Percentiles rank a stretch among this genome's conserved stretches.
Conservation (phyloP, 2,888 invertebrate genomes). For the Crossocerus cetratus region DNA sequence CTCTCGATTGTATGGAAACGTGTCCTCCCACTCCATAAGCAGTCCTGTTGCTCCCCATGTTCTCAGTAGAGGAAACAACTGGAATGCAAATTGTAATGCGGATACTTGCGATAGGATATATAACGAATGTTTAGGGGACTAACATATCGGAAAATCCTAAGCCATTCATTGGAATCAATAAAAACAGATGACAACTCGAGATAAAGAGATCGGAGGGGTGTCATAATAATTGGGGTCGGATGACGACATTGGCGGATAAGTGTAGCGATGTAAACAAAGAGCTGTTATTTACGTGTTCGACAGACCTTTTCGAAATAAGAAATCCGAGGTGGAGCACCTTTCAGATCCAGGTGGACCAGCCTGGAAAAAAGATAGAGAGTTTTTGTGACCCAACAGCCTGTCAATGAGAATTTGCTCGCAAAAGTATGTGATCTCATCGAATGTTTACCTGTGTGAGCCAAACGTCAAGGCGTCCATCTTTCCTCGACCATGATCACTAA, state of each 20-base stretch:
- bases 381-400: conserved; percentile 19
- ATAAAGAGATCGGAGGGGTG: neutral
- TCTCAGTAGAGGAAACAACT: conserved; percentile 81
- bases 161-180: neutral
- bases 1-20: conserved; percentile 87
- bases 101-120: too few relatives aligned
- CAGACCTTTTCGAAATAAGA: conserved; percentile 79
- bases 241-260: neutral
- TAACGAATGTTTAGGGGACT: neutral
- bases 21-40: conserved; percentile 93
- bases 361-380: conserved; percentile 63
- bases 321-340: conserved; percentile 85
- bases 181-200: neutral
- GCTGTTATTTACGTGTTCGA: conserved; percentile 32
- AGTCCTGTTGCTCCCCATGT: conserved; percentile 89
- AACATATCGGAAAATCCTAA: neutral
- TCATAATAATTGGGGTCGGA: neutral
- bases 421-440: conserved; percentile 37
- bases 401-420: neutral
- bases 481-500: conserved; percentile 35
- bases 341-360: conserved; percentile 86
- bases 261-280: conserved; percentile 53
- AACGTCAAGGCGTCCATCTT: conserved; percentile 78
- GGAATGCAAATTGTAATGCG: conserved; percentile 27
- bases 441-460: conserved; percentile 77